These are phyloP conservation scores for Podabrus alpinus DNA, from an alignment of 2,888 invertebrate genomes.

Conservation along the genomic window DNA sequence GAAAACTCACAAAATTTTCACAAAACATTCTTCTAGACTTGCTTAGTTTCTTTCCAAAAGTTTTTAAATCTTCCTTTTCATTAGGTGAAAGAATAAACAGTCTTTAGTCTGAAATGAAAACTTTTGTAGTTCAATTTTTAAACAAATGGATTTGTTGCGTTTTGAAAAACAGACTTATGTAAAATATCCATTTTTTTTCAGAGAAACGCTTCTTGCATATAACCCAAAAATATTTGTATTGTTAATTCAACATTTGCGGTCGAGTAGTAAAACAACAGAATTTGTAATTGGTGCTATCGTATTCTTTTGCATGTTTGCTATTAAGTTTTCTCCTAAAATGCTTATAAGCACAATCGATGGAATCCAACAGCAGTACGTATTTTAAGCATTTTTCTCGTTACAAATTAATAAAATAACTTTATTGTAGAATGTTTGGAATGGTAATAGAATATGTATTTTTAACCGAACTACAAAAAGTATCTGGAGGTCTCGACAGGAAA, in stretches of 20 bases:
- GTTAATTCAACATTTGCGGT: conserved; percentile 90
- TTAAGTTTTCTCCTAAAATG: conserved; percentile 76
- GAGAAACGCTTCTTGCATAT: conserved; percentile 73
- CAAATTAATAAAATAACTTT: conserved; percentile 20
- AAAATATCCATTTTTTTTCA: conserved; percentile 45
- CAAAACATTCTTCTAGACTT: too few relatives aligned
- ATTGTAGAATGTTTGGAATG: conserved; percentile 89
- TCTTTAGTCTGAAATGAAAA: too few relatives aligned
- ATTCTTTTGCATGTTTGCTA: conserved; percentile 85
- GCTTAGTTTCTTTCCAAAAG: too few relatives aligned
- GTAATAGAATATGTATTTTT: conserved; percentile 88
- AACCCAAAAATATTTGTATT: conserved; percentile 87
- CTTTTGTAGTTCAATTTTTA: too few relatives aligned
- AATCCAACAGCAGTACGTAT: conserved; percentile 79
- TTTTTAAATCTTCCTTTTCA: too few relatives aligned
- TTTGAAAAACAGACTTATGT: too few relatives aligned
- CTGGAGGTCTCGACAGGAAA: conserved; percentile 82
- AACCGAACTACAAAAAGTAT: conserved; percentile 84
- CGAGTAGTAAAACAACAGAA: conserved; percentile 94
- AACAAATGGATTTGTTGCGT: too few relatives aligned
- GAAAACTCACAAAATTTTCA: too few relatives aligned
- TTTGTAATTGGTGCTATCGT: conserved; percentile 89
- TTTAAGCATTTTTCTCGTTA: neutral
- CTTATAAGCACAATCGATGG: conserved; percentile 81
- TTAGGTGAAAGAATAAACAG: too few relatives aligned